phyloP scores from a whole-genome alignment of 2,113 vertebrate species.

The Phylloscopus trochiloides region DNA sequence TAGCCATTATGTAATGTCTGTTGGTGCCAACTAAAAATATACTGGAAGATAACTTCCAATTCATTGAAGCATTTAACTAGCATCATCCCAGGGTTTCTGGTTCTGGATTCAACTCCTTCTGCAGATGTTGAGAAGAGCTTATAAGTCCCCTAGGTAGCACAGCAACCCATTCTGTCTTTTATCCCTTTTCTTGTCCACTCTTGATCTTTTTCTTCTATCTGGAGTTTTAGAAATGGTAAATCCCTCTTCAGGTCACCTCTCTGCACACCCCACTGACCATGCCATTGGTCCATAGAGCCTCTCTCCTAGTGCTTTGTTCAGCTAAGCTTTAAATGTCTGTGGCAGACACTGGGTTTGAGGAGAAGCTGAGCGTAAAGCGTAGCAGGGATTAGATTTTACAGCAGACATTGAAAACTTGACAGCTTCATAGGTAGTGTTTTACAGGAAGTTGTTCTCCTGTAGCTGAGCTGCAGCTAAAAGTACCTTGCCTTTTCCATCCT shows the following conservation, averaged over 20 bases:
- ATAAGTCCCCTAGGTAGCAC: not conserved
- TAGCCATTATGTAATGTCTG: constrained; percentile 59
- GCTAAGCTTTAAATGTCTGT: not conserved
- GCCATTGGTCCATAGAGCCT: rapidly evolving
- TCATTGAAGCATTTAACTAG: constrained; percentile 53
- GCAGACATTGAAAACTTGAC: not conserved
- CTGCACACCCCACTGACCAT: not conserved
- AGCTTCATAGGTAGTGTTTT: not conserved
- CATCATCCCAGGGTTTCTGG: not conserved
- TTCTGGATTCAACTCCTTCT: not conserved
- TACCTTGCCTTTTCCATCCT: not conserved
- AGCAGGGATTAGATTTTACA: not conserved
- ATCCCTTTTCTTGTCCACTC: not conserved
- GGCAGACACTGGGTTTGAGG: not conserved
- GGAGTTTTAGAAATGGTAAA: not conserved
- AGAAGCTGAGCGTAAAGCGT: not conserved
- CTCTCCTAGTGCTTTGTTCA: not conserved
- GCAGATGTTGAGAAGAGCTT: not conserved
- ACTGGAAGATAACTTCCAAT: constrained; percentile 53
- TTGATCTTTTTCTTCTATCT: not conserved
- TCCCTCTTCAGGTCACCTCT: not conserved
- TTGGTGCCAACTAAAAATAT: constrained; percentile 68
- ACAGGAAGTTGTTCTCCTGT: not conserved
- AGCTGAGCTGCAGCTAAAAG: not conserved
- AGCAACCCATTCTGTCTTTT: not conserved